Conservation (phyloP, 1,140 invertebrate genomes). For the Drosophila orena region DNA sequence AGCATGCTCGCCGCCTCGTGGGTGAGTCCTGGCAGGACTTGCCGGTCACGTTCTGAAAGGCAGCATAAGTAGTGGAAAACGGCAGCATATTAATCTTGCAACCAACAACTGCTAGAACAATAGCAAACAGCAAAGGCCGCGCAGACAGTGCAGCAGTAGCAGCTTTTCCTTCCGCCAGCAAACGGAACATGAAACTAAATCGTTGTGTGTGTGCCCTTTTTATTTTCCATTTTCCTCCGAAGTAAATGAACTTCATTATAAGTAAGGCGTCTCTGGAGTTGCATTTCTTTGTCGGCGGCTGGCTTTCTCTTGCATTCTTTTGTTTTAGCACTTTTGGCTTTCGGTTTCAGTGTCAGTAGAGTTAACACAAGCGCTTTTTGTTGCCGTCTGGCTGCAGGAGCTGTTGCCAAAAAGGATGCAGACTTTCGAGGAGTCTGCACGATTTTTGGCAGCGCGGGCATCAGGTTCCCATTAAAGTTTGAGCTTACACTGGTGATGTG, state of each 20-base stretch:
- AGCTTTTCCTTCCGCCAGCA: constrained; percentile 27
- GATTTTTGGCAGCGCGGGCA: constrained; percentile 11
- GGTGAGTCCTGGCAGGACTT: constrained; percentile 47
- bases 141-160: constrained; percentile 41
- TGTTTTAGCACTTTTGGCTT: constrained; percentile 31
- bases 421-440: constrained; percentile 1
- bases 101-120: constrained; percentile 61
- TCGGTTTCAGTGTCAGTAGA: constrained; percentile 48
- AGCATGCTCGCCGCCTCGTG: not conserved
- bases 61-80: constrained; percentile 79
- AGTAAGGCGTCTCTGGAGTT: constrained; percentile 50
- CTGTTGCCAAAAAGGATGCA: constrained; percentile 12
- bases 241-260: constrained; percentile 79
- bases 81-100: constrained; percentile 78
- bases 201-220: constrained; percentile 44
- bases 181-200: constrained; percentile 66
- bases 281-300: not conserved
- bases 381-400: constrained; percentile 18
- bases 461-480: constrained; percentile 11
- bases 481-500: not conserved
- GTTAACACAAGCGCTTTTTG: constrained; percentile 26
- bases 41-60: constrained; percentile 59
- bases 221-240: constrained; percentile 37
- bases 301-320: constrained; percentile 8
- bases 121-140: constrained; percentile 42